phyloP scores from a whole-genome alignment of 2,888 invertebrate species.

The Drosophila emarginata region DNA sequence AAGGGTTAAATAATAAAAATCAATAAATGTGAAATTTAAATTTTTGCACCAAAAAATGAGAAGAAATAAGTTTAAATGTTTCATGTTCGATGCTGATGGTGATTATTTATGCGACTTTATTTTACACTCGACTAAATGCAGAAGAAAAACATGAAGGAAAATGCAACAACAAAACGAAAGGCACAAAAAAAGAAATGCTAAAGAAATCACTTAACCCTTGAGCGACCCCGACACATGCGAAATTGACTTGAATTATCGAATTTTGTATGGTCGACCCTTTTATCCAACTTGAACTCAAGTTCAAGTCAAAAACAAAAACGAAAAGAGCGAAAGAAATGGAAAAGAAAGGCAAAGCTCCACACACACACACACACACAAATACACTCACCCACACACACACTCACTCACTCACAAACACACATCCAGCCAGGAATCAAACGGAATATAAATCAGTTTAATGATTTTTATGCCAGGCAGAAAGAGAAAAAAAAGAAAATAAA shows the following conservation, averaged over 20 bases:
- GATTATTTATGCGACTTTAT: constrained; percentile 67
- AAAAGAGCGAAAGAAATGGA: neutral
- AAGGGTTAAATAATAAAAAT: constrained; percentile 30
- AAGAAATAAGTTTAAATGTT: constrained; percentile 44
- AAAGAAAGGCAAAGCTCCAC: constrained; percentile 14
- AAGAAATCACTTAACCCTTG: constrained; percentile 75
- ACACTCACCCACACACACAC: constrained; percentile 23
- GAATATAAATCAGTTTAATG: constrained; percentile 79
- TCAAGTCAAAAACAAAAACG: constrained; percentile 37
- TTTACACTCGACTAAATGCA: constrained; percentile 64
- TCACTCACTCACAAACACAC: constrained; percentile 43
- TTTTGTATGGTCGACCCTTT: constrained; percentile 65
- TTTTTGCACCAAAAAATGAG: constrained; percentile 11
- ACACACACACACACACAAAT: constrained; percentile 41
- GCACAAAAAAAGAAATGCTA: constrained; percentile 41
- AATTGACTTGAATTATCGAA: constrained; percentile 74
- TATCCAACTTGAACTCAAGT: constrained; percentile 71
- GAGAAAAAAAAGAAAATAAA: constrained; percentile 54
- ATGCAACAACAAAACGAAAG: constrained; percentile 19
- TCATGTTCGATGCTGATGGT: constrained; percentile 27
- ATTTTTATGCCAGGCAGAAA: constrained; percentile 64
- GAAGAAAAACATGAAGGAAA: constrained; percentile 1
- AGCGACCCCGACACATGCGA: constrained; percentile 70
- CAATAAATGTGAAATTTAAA: constrained; percentile 50
- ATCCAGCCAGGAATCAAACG: constrained; percentile 64